Percentiles rank a stretch among this genome's conserved stretches.
These are phyloP conservation scores for Heliconius congener DNA, from an alignment of 1,140 invertebrate species.

Conservation along the genomic window DNA sequence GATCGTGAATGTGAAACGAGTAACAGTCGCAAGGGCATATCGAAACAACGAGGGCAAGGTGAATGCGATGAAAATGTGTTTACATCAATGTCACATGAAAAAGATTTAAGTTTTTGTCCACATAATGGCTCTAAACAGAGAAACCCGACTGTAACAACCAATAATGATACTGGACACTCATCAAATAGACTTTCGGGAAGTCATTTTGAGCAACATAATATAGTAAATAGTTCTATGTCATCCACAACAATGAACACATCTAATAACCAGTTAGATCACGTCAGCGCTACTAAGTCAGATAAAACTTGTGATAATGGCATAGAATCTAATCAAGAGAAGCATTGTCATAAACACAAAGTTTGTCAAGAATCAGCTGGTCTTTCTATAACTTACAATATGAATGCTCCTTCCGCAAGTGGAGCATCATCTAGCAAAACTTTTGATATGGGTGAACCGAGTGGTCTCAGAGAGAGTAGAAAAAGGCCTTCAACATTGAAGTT, in stretches of 20 bases:
- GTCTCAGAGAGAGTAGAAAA: conserved; percentile 63
- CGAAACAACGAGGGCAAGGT: conserved; percentile 50
- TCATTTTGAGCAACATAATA: conserved; percentile 25
- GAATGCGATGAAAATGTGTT: conserved; percentile 63
- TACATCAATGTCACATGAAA: conserved; percentile 62
- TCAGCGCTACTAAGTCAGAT: conserved; percentile 52
- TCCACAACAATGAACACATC: conserved; percentile 44
- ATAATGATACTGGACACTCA: conserved; percentile 46
- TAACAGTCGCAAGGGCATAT: conserved; percentile 47
- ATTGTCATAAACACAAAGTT: conserved; percentile 59
- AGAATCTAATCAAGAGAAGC: conserved; percentile 49
- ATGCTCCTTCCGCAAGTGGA: conserved; percentile 69
- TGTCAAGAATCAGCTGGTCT: conserved; percentile 53
- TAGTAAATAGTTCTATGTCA: conserved; percentile 41
- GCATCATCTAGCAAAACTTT: conserved; percentile 45
- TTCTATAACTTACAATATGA: conserved; percentile 42
- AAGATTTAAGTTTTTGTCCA: conserved; percentile 48
- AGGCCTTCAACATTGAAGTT: conserved; percentile 69
- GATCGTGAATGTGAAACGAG: conserved; percentile 53
- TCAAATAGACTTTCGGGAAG: conserved; percentile 29
- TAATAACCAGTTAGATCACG: conserved; percentile 36
- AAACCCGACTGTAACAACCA: conserved; percentile 42
- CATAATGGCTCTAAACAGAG: conserved; percentile 53
- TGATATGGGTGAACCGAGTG: conserved; percentile 50
- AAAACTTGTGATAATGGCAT: conserved; percentile 50